Base-by-base conservation (phyloP, 2,113 vertebrate genomes). In the Tricholaema leucomelas region DNA sequence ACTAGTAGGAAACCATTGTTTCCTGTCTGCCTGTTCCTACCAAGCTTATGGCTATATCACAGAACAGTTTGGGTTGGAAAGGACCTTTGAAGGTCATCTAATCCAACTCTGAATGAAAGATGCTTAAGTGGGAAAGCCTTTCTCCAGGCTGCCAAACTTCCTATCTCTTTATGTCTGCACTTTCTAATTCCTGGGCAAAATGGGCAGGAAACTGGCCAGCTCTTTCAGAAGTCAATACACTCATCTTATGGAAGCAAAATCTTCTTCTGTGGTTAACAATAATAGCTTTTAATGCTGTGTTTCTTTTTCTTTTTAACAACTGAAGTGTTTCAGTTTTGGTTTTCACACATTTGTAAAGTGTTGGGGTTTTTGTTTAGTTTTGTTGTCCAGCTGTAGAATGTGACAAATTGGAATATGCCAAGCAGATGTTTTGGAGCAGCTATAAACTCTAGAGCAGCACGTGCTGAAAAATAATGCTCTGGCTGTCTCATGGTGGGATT, bases 1-100 rank as follows among this genome's bases (percentile, higher is more conserved):
- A 55, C 85, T 59, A 59, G 48, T 42, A 92, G 89, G 81, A 92
- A 94, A 92, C 21, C 78, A 91, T 4, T 12, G 44, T 8, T 92
- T 93, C 71, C 78, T 87, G 44, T 64, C 59, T 70, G 59, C 38
- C 35, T 80, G 15, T 33, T 70, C 56, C 74, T 58, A 38, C 19
- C 24, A 65, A 81, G 30, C 13, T 64, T 30, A 66, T 42, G 61
- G 33, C 67, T 86, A 42, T 36, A 46, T 46, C 30, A 75, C 36
- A 33, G 50, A 83, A 64, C 55, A 33, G 10, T 55, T 81, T 85
- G 23, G 5, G 3, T 56, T 52, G 33, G 48, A 87, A 78, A 3
- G 2, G 7, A 63, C 36, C 15, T 66, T 66, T 55, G 66, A 74
- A 59, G 27, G 30, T 31, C 82, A 89, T 38, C 56, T 81, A 66